Evolutionary conservation across 2,888 invertebrate genomes (phyloP).

Genomic region (Argyresthia goedartella): DNA sequence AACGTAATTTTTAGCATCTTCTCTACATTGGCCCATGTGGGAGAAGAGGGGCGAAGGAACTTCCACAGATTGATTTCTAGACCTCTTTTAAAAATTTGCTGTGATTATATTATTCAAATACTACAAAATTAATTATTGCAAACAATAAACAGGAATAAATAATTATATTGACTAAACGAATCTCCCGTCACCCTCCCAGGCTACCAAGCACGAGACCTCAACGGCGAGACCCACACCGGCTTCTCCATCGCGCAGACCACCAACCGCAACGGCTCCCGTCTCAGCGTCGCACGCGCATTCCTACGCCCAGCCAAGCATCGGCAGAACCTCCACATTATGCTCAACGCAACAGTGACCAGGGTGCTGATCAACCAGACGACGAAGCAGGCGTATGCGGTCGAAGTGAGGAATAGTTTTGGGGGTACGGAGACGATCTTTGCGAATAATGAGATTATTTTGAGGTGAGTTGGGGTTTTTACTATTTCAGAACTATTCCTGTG

Average conservation of each 20-base stretch:
- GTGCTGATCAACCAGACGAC: constrained; percentile 82
- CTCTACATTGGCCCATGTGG: too few species aligned
- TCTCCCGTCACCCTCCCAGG: constrained; percentile 54
- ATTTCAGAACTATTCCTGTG: not conserved
- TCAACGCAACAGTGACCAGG: constrained; percentile 84
- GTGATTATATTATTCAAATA: too few species aligned
- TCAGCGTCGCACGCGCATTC: constrained; percentile 86
- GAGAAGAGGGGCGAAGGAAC: too few species aligned
- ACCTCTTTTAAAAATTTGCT: too few species aligned
- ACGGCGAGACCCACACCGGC: constrained; percentile 84
- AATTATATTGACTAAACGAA: not conserved
- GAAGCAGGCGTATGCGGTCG: constrained; percentile 83
- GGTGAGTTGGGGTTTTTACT: constrained; percentile 37
- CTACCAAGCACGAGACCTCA: constrained; percentile 82
- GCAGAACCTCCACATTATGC: constrained; percentile 84
- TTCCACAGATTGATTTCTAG: too few species aligned
- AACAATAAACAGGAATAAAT: too few species aligned
- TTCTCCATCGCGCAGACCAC: constrained; percentile 92
- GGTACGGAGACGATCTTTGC: constrained; percentile 72
- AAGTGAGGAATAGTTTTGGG: constrained; percentile 72
- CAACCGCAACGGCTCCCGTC: constrained; percentile 85
- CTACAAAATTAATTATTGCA: too few species aligned
- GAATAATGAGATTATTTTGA: constrained; percentile 75
- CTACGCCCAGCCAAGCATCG: constrained; percentile 82
- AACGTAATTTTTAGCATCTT: too few species aligned